Evolutionary conservation across 2,113 vertebrate genomes (phyloP), one percentile per base, ranked within the genome.

Genomic region (Desmodus rotundus): DNA sequence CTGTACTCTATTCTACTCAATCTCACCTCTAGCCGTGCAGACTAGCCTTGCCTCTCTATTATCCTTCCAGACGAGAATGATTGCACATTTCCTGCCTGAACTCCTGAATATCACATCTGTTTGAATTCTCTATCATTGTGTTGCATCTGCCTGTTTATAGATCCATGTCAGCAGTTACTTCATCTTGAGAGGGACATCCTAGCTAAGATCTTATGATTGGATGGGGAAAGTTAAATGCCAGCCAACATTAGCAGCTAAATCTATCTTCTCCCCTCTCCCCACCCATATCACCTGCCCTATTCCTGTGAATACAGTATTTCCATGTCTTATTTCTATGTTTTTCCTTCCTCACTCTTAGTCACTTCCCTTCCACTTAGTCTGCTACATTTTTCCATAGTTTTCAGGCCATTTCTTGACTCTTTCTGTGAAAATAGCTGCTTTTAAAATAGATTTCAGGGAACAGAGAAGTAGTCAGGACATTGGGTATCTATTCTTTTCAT

Each of bases 371-470:
- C 26, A 52, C 47, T 90, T 84, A 67, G 19, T 91, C 28, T 76
- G 33, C 22, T 50, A 74, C 8, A 80, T n/a, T 41, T 43, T 77
- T 86, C 20, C 65, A 67, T 56, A 70, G 47, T 85, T 70, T 93
- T 13, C 31, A 76, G 31, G 26, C 19, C 63, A 72, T 52, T 91
- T 11, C 56, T 47, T 54, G 73, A 56, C 9, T 96, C 70, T 84
- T 88, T 14, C 50, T 72, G 12, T 70, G 65, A 93, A 96, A 85
- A 92, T 1, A 86, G 2, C 14, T 65, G 24, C 82, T 91, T 58
- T 93, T 93, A 89, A 93, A 93, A 78, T 89, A 4, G 20, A 56
- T 94, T 93, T 91, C 63, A 91, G 73, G 19, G 43, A 88, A 78
- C 7, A 84, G 26, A 87, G 38, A n/a, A 81, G 19, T 22, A 76